These are phyloP conservation scores for Chamaetylas fuelleborni DNA, from an alignment of 2,113 vertebrate genomes.

Conservation along the genomic window DNA sequence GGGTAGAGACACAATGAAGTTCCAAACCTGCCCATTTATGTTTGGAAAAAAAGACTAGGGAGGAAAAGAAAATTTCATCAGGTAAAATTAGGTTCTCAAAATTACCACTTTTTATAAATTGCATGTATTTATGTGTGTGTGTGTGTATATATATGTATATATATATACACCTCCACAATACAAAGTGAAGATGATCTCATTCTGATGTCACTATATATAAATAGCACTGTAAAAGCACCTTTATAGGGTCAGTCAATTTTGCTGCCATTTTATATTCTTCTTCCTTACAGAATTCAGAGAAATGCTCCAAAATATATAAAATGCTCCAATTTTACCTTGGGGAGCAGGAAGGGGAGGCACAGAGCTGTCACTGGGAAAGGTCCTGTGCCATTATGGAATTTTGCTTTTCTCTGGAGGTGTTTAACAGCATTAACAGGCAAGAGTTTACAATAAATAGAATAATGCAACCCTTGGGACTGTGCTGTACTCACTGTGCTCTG, in stretches of 20 bases:
- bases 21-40: neutral
- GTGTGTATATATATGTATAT: neutral
- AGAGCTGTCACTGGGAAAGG: neutral
- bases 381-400: neutral
- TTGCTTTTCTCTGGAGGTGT: neutral
- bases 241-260: neutral
- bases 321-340: neutral
- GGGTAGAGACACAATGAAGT: neutral
- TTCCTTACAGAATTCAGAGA: neutral
- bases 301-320: neutral
- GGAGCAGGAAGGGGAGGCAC: neutral
- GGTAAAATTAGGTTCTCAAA: neutral
- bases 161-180: neutral
- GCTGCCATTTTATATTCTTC: neutral
- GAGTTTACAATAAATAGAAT: neutral
- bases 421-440: neutral
- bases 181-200: neutral
- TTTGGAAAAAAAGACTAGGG: neutral
- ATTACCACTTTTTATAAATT: neutral
- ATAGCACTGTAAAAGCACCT: neutral
- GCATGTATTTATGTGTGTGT: neutral
- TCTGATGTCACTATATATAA: neutral
- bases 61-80: neutral
- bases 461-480: neutral
- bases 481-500: neutral